Evolutionary conservation across 2,113 vertebrate species (phyloP).

Genomic region (Lamprotornis superbus): DNA sequence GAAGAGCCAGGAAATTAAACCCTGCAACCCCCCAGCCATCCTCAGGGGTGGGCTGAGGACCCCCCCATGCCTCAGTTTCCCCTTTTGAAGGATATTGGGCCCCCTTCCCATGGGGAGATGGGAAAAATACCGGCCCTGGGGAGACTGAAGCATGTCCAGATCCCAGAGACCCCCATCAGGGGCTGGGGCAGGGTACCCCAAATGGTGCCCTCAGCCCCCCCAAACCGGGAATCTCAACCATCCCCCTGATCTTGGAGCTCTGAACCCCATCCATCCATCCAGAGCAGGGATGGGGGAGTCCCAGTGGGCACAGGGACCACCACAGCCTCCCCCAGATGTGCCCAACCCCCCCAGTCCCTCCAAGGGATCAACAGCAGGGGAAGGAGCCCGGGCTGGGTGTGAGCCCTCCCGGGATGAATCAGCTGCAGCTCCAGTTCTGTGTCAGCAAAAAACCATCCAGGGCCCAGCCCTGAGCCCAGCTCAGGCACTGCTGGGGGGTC

Average conservation of each 20-base stretch:
- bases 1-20: background rate
- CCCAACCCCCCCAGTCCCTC: background rate
- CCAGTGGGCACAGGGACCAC: fast-evolving
- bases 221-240: background rate
- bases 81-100: background rate
- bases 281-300: fast-evolving
- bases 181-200: background rate
- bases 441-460: background rate
- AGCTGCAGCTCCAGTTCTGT: background rate
- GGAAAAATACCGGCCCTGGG: background rate
- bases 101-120: background rate
- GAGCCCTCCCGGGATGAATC: slow-evolving; percentile 27
- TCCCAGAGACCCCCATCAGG: background rate
- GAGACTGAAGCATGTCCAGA: background rate
- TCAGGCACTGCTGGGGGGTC: fast-evolving
- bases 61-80: background rate
- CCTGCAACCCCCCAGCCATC: fast-evolving
- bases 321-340: background rate
- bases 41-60: background rate
- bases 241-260: background rate
- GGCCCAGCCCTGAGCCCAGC: background rate
- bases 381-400: background rate
- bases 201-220: background rate
- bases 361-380: background rate
- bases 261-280: background rate